These are phyloP conservation scores for Xiphophorus couchianus DNA, from an alignment of 2,113 vertebrate genomes.

Conservation along the genomic window DNA sequence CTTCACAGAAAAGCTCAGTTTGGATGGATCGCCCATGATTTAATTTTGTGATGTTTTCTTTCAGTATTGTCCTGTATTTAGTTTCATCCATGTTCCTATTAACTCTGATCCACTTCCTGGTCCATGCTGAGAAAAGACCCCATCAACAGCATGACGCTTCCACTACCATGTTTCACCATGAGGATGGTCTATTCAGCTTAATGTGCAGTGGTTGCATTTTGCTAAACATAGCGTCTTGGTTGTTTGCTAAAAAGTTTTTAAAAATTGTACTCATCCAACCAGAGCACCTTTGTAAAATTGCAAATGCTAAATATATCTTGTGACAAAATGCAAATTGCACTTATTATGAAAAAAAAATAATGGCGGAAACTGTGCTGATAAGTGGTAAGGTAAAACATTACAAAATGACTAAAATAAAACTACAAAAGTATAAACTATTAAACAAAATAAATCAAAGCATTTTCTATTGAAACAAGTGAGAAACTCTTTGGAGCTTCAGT, in stretches of 20 bases:
- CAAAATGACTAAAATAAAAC: background rate
- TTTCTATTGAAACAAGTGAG: too few relatives aligned
- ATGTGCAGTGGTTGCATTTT: background rate
- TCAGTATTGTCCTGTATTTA: background rate
- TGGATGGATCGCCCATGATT: background rate
- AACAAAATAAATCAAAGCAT: background rate
- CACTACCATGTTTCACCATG: too few relatives aligned
- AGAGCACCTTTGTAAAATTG: too few relatives aligned
- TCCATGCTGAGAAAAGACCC: too few relatives aligned
- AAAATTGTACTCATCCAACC: background rate
- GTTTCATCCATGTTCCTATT: background rate
- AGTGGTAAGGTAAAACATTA: too few relatives aligned
- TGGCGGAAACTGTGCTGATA: too few relatives aligned
- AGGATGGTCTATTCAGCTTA: too few relatives aligned
- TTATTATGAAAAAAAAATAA: too few relatives aligned
- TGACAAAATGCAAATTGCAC: too few relatives aligned
- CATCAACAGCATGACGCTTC: too few relatives aligned
- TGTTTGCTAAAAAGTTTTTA: background rate
- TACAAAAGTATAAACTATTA: background rate
- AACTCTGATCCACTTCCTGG: too few relatives aligned
- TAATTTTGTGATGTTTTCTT: background rate
- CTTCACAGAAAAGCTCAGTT: background rate
- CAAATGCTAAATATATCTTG: too few relatives aligned
- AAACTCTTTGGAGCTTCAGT: background rate
- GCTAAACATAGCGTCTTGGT: background rate